Base-by-base conservation (phyloP, 2,888 invertebrate genomes). In the Apoderus coryli region DNA sequence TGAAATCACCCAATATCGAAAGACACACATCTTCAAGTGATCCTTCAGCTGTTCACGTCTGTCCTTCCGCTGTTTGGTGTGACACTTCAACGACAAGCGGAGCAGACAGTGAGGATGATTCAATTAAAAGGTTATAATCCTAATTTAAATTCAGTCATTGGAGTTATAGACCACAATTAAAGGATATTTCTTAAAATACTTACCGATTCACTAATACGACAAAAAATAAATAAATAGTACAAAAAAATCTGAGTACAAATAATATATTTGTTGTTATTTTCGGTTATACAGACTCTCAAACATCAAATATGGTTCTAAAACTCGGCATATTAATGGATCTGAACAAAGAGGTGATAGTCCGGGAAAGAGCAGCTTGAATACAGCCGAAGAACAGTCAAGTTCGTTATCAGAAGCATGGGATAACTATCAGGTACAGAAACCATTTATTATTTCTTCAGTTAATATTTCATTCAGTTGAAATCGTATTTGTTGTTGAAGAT, bases 371-470 rank as follows among this genome's bases (percentile, higher is more conserved):
- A 76, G 73, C 50, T 63, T 67, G 23, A 58, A 63, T 37, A 70
- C 69, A 1, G 70, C 72, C 1, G 80, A 80, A 52, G 77, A 76
- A 50, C 76, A 78, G 43, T 75, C 76, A 48, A 84, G 82, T 49
- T 74, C 73, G n/a, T 75, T 85, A 54, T 86, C 85, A 2, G 90
- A 90, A 56, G 86, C 88, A 27, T 92, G 92, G 92, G 92, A 92
- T 59, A 84, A 82, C 59, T 92, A 89, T 65, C 89, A 84, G 73
- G 84, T 81, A 48, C 27, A 22, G n/a, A 7, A 19, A 19, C n/a
- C n/a, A 19, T 19, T 19, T 19, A 7, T 7, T 19, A n/a, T 7
- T 19, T 19, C n/a, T 7, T 19, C n/a, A n/a, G 19, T 19, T n/a
- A 19, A n/a, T 19, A 19, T 19, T 19, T 19, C 19, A 19, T 19